A percentile compares a stretch with the other conserved stretches of the same genome.
Conservation (phyloP, 2,113 vertebrate genomes). For the Salvelinus sp. region DNA sequence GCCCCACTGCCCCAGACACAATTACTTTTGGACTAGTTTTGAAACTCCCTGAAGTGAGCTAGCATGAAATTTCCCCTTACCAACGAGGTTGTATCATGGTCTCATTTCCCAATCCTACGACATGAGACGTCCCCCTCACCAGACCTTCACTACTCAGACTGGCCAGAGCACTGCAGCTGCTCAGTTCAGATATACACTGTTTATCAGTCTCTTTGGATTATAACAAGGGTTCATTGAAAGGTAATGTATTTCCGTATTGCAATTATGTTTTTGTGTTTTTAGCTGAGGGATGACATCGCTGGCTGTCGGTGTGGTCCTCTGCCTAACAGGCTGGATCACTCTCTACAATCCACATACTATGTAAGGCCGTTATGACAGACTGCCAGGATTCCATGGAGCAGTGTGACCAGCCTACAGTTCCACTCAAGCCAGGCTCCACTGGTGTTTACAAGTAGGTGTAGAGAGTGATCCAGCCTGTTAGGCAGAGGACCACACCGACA, state of each 20-base stretch:
- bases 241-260: constrained; percentile 35
- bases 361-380: no score
- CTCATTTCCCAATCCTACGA: constrained; percentile 63
- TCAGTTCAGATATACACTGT: constrained; percentile 36
- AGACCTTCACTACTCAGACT: constrained; percentile 37
- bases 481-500: no score
- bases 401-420: no score
- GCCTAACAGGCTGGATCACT: constrained; percentile 82
- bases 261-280: constrained; percentile 9
- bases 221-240: constrained; percentile 46
- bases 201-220: constrained; percentile 57
- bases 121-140: constrained; percentile 67
- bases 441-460: no score
- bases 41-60: constrained; percentile 38
- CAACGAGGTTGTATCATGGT: constrained; percentile 47
- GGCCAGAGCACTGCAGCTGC: constrained; percentile 18
- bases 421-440: no score
- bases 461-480: no score
- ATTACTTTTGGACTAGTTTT: constrained; percentile 60
- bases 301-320: constrained; percentile 76
- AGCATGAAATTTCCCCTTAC: constrained; percentile 30
- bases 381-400: no score
- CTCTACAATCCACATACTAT: constrained; percentile 84
- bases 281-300: constrained; percentile 78
- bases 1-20: no score